Evolutionary conservation across 1,140 invertebrate genomes (phyloP).

Genomic region (Radopholus similis): DNA sequence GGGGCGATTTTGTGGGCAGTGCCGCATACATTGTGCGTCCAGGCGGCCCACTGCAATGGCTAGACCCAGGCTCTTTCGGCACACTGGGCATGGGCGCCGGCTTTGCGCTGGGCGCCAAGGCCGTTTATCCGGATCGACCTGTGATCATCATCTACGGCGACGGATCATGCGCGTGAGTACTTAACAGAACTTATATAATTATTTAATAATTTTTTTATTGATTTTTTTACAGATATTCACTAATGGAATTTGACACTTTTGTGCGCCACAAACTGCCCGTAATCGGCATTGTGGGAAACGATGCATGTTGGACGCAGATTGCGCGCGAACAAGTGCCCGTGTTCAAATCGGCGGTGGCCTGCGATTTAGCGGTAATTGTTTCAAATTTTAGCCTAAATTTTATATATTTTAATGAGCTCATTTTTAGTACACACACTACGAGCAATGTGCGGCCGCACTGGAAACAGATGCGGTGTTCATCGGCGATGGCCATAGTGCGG

Average conservation of each 20-base stretch:
- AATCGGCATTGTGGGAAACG: slow-evolving; percentile 69
- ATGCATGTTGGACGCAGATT: slow-evolving; percentile 71
- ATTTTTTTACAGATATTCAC: slow-evolving; percentile 59
- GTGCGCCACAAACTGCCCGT: slow-evolving; percentile 68
- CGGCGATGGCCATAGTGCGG: slow-evolving; percentile 61
- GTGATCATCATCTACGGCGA: slow-evolving; percentile 71
- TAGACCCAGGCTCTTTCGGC: slow-evolving; percentile 69
- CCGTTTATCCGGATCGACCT: slow-evolving; percentile 66
- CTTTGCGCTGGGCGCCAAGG: slow-evolving; percentile 70
- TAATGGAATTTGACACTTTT: slow-evolving; percentile 70
- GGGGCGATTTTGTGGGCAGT: slow-evolving; percentile 69
- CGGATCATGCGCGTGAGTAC: slow-evolving; percentile 67
- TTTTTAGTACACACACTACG: slow-evolving; percentile 37
- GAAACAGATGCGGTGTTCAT: slow-evolving; percentile 66
- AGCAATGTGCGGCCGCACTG: slow-evolving; percentile 64
- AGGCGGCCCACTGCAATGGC: slow-evolving; percentile 67
- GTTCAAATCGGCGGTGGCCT: slow-evolving; percentile 67
- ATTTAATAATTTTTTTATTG: not conserved
- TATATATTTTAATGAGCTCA: not conserved
- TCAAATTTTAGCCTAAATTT: not conserved
- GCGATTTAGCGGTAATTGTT: slow-evolving; percentile 64
- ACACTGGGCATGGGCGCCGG: slow-evolving; percentile 67
- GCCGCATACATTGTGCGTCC: slow-evolving; percentile 69
- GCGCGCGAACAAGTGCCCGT: slow-evolving; percentile 68
- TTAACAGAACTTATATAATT: too few species aligned